Evolutionary conservation across 2,113 vertebrate genomes (phyloP).

Genomic region (Promerops cafer): DNA sequence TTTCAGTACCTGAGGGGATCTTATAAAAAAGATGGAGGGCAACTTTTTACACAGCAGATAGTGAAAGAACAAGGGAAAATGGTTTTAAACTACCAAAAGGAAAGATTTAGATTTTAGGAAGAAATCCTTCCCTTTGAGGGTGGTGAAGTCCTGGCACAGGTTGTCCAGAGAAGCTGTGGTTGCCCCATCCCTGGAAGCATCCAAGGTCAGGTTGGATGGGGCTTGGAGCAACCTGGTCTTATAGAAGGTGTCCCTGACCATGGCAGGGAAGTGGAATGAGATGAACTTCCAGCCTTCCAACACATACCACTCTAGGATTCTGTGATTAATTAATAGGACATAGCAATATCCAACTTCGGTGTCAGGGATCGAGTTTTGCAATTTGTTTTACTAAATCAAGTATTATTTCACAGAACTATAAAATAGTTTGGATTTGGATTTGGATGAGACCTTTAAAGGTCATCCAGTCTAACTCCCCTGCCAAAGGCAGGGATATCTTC

Average conservation of each 20-base stretch:
- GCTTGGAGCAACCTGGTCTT: accelerated
- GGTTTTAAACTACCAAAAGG: background rate
- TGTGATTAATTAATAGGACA: background rate
- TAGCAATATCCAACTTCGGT: background rate
- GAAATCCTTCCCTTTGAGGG: background rate
- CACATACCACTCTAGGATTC: background rate
- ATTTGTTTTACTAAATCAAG: background rate
- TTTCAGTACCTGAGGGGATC: background rate
- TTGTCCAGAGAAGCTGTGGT: accelerated
- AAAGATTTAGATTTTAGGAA: background rate
- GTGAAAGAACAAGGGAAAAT: background rate
- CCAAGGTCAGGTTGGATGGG: accelerated
- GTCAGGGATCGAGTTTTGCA: background rate
- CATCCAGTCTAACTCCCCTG: background rate
- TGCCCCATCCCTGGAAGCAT: background rate
- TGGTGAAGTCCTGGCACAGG: background rate
- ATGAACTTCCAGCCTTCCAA: background rate
- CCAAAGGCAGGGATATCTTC: background rate
- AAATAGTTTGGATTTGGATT: background rate
- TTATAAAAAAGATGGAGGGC: background rate
- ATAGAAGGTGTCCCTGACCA: background rate
- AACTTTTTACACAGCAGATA: background rate
- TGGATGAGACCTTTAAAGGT: background rate
- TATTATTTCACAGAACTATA: background rate
- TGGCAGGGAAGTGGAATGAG: background rate